Evolutionary conservation across 1,140 invertebrate species (phyloP), one percentile per base, ranked within the genome.

Genomic region (Carcinoscorpius rotundicauda): DNA sequence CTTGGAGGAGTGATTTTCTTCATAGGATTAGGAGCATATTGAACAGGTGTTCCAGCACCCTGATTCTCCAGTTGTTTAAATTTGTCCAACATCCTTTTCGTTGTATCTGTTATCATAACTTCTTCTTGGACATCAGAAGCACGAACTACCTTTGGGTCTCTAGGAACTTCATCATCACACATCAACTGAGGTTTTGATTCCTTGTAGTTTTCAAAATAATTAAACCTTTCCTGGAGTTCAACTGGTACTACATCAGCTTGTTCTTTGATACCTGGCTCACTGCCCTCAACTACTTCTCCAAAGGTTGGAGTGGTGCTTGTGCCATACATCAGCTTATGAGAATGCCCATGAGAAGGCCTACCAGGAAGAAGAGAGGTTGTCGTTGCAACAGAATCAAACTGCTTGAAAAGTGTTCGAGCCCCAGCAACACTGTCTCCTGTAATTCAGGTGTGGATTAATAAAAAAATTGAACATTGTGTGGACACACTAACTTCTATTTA

Each of bases 41-140:
- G 29, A 29, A 29, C 29, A 29, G 29, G 29, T 29, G 51, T 84
- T 81, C 64, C 81, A 81, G 56, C 69, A 29, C 81, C 79, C 62
- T 85, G 83, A 71, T 86, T 83, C 76, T 93, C 90, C 83, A 94
- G 84, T 77, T 91, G 87, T 9, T 88, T 82, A 81, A 93, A 94
- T 64, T 68, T 68, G 52, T 62, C 60, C 51, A 93, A 82, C 86
- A 93, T 91, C 70, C 86, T 85, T 6, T 84, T 84, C 0, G 90
- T 85, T 0, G 89, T 92, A 72, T 89, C 86, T 0, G 85, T 82
- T 72, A 81, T 69, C 4, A 76, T 60, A 81, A 69, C 60, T 51
- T 71, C 71, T n/a, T 83, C 76, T 49, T 76, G 74, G 5, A 63
- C 11, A 68, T 85, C 85, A 5, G 83, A 85, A 5, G 81, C 76